These are phyloP conservation scores for Xerus inauris DNA, from an alignment of 2,113 vertebrate species.

Conservation along the genomic window DNA sequence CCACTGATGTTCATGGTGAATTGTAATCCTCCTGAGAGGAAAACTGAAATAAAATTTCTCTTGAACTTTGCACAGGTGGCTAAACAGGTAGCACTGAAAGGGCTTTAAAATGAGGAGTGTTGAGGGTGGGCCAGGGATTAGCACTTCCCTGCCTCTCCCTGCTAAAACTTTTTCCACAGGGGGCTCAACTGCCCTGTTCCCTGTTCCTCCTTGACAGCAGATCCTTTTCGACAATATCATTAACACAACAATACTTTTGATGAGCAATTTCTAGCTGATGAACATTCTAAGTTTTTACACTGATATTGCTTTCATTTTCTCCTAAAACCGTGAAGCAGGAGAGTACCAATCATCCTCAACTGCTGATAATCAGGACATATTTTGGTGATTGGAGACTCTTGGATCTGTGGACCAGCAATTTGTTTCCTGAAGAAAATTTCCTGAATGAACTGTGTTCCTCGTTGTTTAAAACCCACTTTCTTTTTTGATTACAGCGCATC, in stretches of 20 bases:
- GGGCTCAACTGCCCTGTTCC: not conserved
- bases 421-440: not conserved
- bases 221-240: conserved; percentile 58
- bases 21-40: not conserved
- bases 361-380: conserved; percentile 17
- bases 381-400: conserved; percentile 55
- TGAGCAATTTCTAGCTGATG: conserved; percentile 55
- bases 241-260: conserved; percentile 69
- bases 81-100: not conserved
- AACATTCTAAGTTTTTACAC: conserved; percentile 56
- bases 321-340: conserved; percentile 23
- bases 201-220: not conserved
- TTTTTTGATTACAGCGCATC: conserved; percentile 19
- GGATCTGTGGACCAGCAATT: not conserved
- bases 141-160: accelerated
- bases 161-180: not conserved
- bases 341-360: conserved; percentile 44
- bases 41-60: not conserved
- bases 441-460: not conserved
- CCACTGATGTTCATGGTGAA: not conserved
- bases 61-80: not conserved
- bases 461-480: conserved; percentile 3
- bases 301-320: conserved; percentile 53
- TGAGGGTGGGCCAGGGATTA: accelerated
- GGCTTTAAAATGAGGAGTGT: not conserved